Evolutionary conservation across 2,888 invertebrate species (phyloP), one percentile per base, ranked within the genome.

Genomic region (Amiota mariae): DNA sequence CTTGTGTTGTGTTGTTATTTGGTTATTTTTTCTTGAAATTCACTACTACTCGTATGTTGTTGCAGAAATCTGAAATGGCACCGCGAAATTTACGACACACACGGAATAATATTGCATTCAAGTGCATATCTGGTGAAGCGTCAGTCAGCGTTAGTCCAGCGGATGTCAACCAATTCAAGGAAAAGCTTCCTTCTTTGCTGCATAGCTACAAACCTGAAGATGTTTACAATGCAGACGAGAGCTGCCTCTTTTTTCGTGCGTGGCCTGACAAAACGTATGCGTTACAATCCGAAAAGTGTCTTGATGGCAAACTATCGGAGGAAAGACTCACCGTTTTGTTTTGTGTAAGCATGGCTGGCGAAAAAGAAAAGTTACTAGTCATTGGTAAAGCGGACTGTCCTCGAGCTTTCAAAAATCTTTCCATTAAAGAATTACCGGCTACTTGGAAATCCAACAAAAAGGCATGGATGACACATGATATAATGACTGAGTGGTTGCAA

Each of bases 281-380:
- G 2, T 51, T 51, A 51, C 1, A 4, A 51, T 2, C 51, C 51
- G 1, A 51, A 51, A 51, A 51, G 4, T 51, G 51, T 51, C 1
- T 51, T n/a, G 51, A n/a, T 51, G 51, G 63, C 8, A 6, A 24
- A 36, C 63, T 63, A 51, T 13, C 51, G 51, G 4, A 11, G 51
- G 51, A 1, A 51, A 63, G 36, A 24, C 63, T 18, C 47, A 18
- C n/a, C n/a, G n/a, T n/a, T n/a, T n/a, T n/a, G n/a, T n/a, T n/a
- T n/a, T 51, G 51, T 51, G n/a, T 51, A 51, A 51, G 51, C 51
- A 51, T 51, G 51, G 51, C 4, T 51, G 51, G 51, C 2, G 51
- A n/a, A n/a, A n/a, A 51, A n/a, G n/a, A 51, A 51, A 51, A 51
- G n/a, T 51, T 51, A n/a, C n/a, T 51, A 51, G 51, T 51, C n/a